Conservation (phyloP, 2,797 vertebrate species). For the Gymnoscopelus braueri region DNA sequence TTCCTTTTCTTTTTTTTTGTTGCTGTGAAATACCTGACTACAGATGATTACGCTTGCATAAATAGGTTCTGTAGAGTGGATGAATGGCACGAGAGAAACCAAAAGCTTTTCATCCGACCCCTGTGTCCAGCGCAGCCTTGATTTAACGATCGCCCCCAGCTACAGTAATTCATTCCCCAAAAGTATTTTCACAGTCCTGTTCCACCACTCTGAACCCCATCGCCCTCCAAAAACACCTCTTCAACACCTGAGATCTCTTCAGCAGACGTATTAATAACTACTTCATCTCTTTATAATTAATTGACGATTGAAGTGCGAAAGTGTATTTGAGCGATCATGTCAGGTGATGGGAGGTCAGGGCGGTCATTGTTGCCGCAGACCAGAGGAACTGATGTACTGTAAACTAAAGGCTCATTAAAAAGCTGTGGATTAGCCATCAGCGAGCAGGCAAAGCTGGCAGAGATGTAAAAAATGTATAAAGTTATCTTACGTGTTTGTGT, state of each 20-base stretch:
- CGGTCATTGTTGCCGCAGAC: constrained; percentile 15
- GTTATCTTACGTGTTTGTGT: no score
- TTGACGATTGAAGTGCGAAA: no score
- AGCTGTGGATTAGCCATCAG: not conserved
- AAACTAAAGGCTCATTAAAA: constrained; percentile 18
- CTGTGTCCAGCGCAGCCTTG: constrained; percentile 5
- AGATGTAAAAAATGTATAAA: no score
- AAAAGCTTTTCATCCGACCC: constrained; percentile 11
- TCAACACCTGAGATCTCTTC: not conserved
- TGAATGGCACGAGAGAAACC: constrained; percentile 4
- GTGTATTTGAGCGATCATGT: constrained; percentile 41
- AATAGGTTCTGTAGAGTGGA: constrained; percentile 6
- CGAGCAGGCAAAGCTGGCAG: not conserved
- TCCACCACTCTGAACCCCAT: not conserved
- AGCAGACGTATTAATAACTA: constrained; percentile 34
- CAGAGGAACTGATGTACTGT: constrained; percentile 18
- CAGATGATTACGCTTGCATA: constrained; percentile 31
- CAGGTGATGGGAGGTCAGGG: constrained; percentile 38
- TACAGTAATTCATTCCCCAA: constrained; percentile 15
- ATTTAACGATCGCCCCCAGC: constrained; percentile 37
- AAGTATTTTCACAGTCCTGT: constrained; percentile 12
- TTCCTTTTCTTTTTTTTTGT: constrained; percentile 1
- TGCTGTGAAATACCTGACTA: constrained; percentile 30
- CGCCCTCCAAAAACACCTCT: not conserved
- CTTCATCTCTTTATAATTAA: no score